Base-by-base conservation (phyloP, 2,113 vertebrate genomes). In the Pipa parva region DNA sequence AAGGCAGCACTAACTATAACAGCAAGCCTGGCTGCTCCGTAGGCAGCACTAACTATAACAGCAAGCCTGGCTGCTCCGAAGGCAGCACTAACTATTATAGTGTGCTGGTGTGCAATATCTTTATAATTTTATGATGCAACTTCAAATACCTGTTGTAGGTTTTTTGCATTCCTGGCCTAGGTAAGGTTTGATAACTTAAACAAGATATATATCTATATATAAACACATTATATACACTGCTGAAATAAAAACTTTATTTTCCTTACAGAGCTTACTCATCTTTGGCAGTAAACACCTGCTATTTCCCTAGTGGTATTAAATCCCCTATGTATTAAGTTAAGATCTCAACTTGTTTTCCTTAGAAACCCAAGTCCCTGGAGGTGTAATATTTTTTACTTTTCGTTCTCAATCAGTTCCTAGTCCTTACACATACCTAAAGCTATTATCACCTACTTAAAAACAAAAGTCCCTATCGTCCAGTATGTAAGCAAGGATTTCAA, bases 271-370 rank as follows among this genome's bases (percentile, higher is more conserved):
- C 24, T 52, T 29, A 13, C 10, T 27, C 26, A 8, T n/a, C 48
- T 21, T 60, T 24, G 39, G 7, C 24, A n/a, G n/a, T 27, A 18
- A 60, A 60, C 57, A 60, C 65, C 57, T 69, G 57, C 48, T 42
- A 69, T 51, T 60, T 21, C 65, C 65, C 57, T 52, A 13, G 45
- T 50, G 65, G 51, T 28, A 49, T 42, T 21, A 31, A 29, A 52
- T 60, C 65, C 65, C 65, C 5, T 27, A 60, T 60, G 65, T 69
- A 69, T 59, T 60, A 52, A 42, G 57, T 69, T 60, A 52, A 69
- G 50, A 69, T 69, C 65, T 69, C 48, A 21, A 46, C 48, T 59
- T 69, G 65, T 69, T 69, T 60, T 69, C 65, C 50, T 69, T 52
- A 69, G 57, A 69, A 69, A 69, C 65, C 7, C 24, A 42, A 29